Evolutionary conservation across 2,797 vertebrate genomes (phyloP).

Genomic region (Aeoliscus strigatus): DNA sequence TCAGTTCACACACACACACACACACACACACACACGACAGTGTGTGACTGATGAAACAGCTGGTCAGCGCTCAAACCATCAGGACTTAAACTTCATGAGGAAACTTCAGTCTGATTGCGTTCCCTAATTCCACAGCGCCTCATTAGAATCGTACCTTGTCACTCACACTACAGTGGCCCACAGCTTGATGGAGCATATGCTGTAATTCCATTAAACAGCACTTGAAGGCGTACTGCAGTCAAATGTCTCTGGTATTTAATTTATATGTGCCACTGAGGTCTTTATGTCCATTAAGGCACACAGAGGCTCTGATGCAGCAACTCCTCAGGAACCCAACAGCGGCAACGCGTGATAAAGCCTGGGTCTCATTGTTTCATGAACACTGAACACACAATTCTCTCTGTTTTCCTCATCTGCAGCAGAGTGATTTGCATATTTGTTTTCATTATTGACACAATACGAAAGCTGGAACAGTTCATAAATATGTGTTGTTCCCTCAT

Average conservation of each 20-base stretch:
- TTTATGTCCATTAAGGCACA: conserved; percentile 55
- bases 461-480: too few relatives aligned
- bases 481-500: too few relatives aligned
- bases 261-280: conserved; percentile 50
- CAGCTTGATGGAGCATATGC: conserved; percentile 44
- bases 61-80: conserved; percentile 19
- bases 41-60: conserved; percentile 30
- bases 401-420: too few relatives aligned
- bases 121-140: conserved; percentile 25
- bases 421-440: too few relatives aligned
- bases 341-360: conserved; percentile 17
- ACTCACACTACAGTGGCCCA: conserved; percentile 32
- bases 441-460: too few relatives aligned
- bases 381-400: too few relatives aligned
- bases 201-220: conserved; percentile 39
- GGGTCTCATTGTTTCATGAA: conserved; percentile 15
- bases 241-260: conserved; percentile 53
- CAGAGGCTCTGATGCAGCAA: conserved; percentile 39
- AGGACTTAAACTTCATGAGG: conserved; percentile 24
- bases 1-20: too few relatives aligned
- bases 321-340: conserved; percentile 53
- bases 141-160: conserved; percentile 44
- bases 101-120: conserved; percentile 31
- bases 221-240: conserved; percentile 46
- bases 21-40: too few relatives aligned